Evolutionary conservation across 2,113 vertebrate genomes (phyloP), one percentile per base, ranked within the genome.

Genomic region (Felis chaus): DNA sequence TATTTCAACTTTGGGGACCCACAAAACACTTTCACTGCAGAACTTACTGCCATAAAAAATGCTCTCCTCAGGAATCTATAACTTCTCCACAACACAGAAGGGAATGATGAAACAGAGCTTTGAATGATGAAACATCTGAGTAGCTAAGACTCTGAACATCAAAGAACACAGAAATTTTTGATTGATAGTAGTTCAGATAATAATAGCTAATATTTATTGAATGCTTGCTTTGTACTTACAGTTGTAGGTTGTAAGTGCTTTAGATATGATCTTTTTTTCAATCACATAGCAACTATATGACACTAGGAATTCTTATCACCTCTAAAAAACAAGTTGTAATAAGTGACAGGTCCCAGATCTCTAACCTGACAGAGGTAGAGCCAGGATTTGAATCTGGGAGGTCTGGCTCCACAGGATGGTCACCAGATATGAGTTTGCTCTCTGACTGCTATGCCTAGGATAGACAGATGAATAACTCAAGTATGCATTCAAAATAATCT

Each of bases 191-290:
- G 4, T 57, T 87, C 31, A 69, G 45, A 29, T 76, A 91, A 81
- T 63, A 53, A 83, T 41, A 86, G 41, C 11, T 83, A 89, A 65
- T 96, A 68, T 76, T 90, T 92, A 82, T 36, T 94, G 27, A 86
- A 50, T 31, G 25, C 5, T 89, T 74, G 11, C n/a, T 80, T 95
- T 83, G 29, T 79, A 8, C 2, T 31, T 73, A 84, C 2, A 14
- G 19, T 68, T 45, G 27, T 9, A 76, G 27, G 9, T 50, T 79
- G 13, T 79, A 94, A 74, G 4, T 91, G 15, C 4, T 95, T 91
- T 53, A 48, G 13, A n/a, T 65, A 85, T 15, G 55, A 68, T 63
- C 15, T 89, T 50, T 91, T 48, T 74, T 91, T 82, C 10, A 36
- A 71, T 71, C 29, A 61, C 21, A 16, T 16, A 76, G 48, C 16